phyloP scores from a whole-genome alignment of 2,797 vertebrate genomes.

The Rhinella marina region DNA sequence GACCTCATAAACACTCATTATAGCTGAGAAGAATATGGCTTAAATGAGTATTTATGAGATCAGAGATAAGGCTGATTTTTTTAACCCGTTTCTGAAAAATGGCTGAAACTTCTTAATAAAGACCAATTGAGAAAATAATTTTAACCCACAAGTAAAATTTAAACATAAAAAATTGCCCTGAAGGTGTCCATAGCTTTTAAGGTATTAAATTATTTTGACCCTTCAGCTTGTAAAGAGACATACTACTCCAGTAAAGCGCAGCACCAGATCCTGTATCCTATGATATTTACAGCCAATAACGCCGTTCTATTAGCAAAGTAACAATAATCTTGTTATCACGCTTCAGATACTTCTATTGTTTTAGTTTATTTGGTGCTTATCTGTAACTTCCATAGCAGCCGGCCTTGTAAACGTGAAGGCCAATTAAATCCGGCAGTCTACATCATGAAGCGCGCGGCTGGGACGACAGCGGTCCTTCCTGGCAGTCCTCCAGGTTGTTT shows the following conservation, averaged over 20 bases:
- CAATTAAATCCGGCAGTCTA: conserved; percentile 18
- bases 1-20: too few species aligned
- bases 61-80: neutral
- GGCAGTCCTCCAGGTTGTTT: conserved; percentile 27
- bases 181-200: neutral
- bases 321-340: conserved; percentile 25
- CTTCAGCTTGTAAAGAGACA: neutral
- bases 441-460: neutral
- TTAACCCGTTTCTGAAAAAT: too few species aligned
- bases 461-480: neutral
- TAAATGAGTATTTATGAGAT: too few species aligned
- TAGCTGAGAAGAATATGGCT: too few species aligned
- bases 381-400: conserved; percentile 28
- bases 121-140: too few species aligned
- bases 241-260: neutral
- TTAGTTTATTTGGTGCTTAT: conserved; percentile 30
- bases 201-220: neutral
- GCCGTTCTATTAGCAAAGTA: conserved; percentile 11
- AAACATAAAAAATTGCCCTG: too few species aligned
- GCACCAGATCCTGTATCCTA: neutral
- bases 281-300: conserved; percentile 27
- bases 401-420: conserved; percentile 22
- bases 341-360: conserved; percentile 34
- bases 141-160: too few species aligned
- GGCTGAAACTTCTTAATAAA: too few species aligned